Conservation (phyloP, 2,888 invertebrate species). For the Nomada fabriciana region DNA sequence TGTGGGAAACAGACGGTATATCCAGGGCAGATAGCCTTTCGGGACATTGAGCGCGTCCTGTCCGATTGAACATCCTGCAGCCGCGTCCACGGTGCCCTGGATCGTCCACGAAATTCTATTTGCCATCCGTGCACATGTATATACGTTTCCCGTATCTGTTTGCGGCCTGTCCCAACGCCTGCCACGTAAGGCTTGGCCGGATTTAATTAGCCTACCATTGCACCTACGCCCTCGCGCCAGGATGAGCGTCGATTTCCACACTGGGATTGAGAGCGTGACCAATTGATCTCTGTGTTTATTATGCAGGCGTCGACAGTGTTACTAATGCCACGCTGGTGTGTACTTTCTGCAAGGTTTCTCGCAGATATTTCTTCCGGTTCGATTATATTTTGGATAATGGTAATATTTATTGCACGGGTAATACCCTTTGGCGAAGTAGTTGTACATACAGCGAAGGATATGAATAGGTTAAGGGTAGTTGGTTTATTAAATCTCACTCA, state of each 20-base stretch:
- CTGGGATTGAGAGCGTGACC: not conserved
- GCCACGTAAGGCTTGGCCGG: constrained; percentile 60
- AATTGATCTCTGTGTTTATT: not conserved
- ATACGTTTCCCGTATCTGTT: constrained; percentile 58
- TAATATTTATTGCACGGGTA: not conserved
- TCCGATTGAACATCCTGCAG: constrained; percentile 79
- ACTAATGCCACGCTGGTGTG: too few relatives aligned
- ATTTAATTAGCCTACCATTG: constrained; percentile 64
- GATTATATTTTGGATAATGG: not conserved
- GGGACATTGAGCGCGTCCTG: constrained; percentile 80
- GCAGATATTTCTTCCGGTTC: not conserved
- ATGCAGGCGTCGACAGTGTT: not conserved
- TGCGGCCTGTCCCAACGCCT: constrained; percentile 51
- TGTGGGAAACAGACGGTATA: constrained; percentile 58
- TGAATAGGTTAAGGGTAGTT: too few relatives aligned
- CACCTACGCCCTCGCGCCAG: constrained; percentile 10
- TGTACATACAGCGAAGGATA: not conserved
- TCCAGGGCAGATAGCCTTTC: constrained; percentile 81
- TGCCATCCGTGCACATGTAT: constrained; percentile 58
- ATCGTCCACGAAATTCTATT: constrained; percentile 74
- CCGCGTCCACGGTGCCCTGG: constrained; percentile 58
- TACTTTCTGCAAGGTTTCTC: too few relatives aligned
- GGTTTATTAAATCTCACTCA: not conserved
- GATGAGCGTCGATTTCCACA: constrained; percentile 61
- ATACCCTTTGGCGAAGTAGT: not conserved